These are phyloP conservation scores for Ornithoptera alexandrae DNA, from an alignment of 2,888 invertebrate genomes.

Conservation along the genomic window DNA sequence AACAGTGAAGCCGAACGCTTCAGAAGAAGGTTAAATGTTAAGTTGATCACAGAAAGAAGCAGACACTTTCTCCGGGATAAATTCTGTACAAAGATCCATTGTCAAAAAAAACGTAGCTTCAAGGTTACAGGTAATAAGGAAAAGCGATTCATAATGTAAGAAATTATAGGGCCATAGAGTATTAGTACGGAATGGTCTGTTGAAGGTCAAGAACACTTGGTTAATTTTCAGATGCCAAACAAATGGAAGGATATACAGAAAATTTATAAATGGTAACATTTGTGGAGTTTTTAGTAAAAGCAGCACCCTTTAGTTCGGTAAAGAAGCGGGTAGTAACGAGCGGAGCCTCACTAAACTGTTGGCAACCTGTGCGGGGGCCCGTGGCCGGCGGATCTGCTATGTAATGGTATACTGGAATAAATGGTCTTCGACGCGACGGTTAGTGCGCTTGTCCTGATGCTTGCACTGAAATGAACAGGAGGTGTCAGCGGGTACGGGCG, in stretches of 20 bases:
- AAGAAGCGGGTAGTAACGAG: too few relatives aligned
- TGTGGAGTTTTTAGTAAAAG: conserved; percentile 57
- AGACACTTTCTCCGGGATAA: too few relatives aligned
- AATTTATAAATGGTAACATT: too few relatives aligned
- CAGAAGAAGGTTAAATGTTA: conserved; percentile 11
- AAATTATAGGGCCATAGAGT: too few relatives aligned
- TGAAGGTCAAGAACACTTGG: too few relatives aligned
- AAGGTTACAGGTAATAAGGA: too few relatives aligned
- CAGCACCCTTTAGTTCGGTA: conserved; percentile 55
- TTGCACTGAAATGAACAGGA: conserved; percentile 77
- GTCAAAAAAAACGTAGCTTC: too few relatives aligned
- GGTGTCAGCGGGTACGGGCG: conserved; percentile 43
- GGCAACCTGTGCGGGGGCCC: conserved; percentile 62
- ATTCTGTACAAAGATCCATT: too few relatives aligned
- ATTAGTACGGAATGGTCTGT: too few relatives aligned
- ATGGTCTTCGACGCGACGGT: conserved; percentile 62
- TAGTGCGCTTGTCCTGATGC: conserved; percentile 77
- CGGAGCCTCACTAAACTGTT: conserved; percentile 58
- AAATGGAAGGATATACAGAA: too few relatives aligned
- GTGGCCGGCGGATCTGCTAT: conserved; percentile 55
- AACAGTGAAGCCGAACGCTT: conserved; percentile 36
- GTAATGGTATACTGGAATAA: conserved; percentile 54
- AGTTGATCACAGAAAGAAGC: background rate
- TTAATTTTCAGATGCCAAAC: too few relatives aligned
- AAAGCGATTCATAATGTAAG: too few relatives aligned